phyloP scores from a whole-genome alignment of 2,888 invertebrate genomes.

The Cheilosia variabilis region DNA sequence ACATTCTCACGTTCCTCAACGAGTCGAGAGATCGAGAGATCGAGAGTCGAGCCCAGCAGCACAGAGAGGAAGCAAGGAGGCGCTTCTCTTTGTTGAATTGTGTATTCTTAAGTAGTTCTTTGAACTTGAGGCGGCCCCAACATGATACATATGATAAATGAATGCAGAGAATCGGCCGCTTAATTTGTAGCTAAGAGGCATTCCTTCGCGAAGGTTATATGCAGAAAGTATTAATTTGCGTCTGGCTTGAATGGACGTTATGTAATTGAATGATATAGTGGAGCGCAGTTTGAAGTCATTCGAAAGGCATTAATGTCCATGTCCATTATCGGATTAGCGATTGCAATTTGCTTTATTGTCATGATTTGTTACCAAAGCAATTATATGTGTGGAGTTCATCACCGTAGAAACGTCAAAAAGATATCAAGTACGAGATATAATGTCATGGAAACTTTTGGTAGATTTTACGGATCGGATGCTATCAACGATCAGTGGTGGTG shows the following conservation, averaged over 20 bases:
- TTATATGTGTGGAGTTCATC: too few relatives aligned
- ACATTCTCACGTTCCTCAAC: slow-evolving; percentile 57
- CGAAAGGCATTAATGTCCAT: too few relatives aligned
- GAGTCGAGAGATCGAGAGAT: neutral
- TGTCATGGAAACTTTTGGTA: too few relatives aligned
- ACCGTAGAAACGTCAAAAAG: too few relatives aligned
- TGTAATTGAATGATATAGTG: too few relatives aligned
- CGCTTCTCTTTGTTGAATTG: slow-evolving; percentile 44
- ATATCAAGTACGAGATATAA: too few relatives aligned
- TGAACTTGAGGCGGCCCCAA: slow-evolving; percentile 58
- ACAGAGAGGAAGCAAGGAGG: slow-evolving; percentile 9
- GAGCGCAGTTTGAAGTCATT: too few relatives aligned
- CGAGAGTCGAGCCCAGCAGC: neutral
- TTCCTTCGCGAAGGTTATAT: slow-evolving; percentile 30
- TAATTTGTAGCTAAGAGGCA: slow-evolving; percentile 14
- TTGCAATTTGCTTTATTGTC: too few relatives aligned
- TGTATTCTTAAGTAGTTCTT: slow-evolving; percentile 65
- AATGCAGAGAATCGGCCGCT: slow-evolving; percentile 26
- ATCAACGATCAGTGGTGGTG: too few relatives aligned
- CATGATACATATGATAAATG: slow-evolving; percentile 51
- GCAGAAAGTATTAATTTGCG: slow-evolving; percentile 21
- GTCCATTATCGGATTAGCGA: too few relatives aligned
- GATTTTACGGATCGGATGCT: too few relatives aligned
- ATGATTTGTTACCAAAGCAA: too few relatives aligned
- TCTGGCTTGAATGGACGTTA: slow-evolving; percentile 4